Conservation (phyloP, 2,113 vertebrate species). For the Gorsachius goisagi region DNA sequence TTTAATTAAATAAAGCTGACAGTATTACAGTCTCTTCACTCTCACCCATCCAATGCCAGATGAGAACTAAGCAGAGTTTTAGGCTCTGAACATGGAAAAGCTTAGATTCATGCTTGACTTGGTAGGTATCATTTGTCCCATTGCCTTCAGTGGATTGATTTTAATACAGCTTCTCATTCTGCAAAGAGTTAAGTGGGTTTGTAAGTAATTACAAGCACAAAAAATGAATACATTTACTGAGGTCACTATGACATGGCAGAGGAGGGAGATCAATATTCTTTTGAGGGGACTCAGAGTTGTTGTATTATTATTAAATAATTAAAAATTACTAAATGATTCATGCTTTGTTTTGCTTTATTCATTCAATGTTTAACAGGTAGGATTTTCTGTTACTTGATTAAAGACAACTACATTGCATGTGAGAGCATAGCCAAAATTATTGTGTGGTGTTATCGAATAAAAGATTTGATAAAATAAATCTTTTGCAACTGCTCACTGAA, state of each 20-base stretch:
- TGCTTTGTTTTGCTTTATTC: conserved; percentile 25
- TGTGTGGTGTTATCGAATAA: neutral
- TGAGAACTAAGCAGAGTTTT: neutral
- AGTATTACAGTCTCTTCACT: neutral
- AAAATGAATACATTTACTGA: conserved; percentile 4
- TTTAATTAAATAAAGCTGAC: conserved; percentile 35
- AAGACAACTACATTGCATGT: neutral
- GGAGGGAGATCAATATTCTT: conserved; percentile 21
- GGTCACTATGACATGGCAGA: conserved; percentile 8
- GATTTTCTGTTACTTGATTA: conserved; percentile 27
- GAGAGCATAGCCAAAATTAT: neutral
- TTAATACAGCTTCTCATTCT: neutral
- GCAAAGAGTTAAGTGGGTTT: neutral
- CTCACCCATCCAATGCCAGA: neutral
- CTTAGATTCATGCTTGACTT: conserved; percentile 2
- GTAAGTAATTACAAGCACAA: conserved; percentile 18
- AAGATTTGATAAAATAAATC: neutral
- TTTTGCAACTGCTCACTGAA: neutral
- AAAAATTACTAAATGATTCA: conserved; percentile 45
- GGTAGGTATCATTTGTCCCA: neutral
- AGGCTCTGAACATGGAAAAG: neutral
- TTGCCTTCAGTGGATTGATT: neutral
- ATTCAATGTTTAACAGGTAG: conserved; percentile 15
- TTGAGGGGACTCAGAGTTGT: neutral
- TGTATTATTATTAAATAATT: conserved; percentile 58